Base-by-base conservation (phyloP, 2,888 invertebrate species). In the Morpho deidamia region DNA sequence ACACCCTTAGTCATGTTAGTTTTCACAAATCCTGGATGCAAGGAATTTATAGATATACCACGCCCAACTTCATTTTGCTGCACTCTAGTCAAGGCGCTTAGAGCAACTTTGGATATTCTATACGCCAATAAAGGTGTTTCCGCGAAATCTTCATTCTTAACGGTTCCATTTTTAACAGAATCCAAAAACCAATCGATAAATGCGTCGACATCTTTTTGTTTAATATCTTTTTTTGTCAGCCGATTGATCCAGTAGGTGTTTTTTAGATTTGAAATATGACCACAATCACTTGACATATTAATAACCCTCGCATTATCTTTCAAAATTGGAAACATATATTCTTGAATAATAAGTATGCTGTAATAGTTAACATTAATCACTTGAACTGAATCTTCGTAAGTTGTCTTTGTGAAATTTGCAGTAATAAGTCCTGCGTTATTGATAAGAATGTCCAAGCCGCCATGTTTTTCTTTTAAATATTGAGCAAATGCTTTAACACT, bases 361-460 rank as follows among this genome's bases (percentile, higher is more conserved):
- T 55, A 56, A 33, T 68, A 75, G 55, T 75, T 74, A 0, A 65
- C 62, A 34, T 66, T 58, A 0, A 75, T 55, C 0, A 73, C 66
- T 11, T 59, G 37, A 34, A 66, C 60, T 3, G 71, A 62, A 14
- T 72, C 71, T 51, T 74, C 70, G 9, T 71, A 70, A 2, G 62
- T 59, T 0, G 62, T 66, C 11, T 69, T 58, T 1, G 14, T 55
- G 9, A 60, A 60, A 38, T 67, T 49, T 33, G 55, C 48, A 7
- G 54, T 56, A 7, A 62, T 63, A 0, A 73, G 54, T 7, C 57
- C 74, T 7, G 75, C 75, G 9, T 75, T 75, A 39, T 75, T 74
- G 1, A 74, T 59, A 1, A 72, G 53, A 33, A 75, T 71, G 44
- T 75, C 72, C 7, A 75, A 45, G 8, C 72, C 69, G 8, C 66